Conservation (phyloP, 2,888 invertebrate genomes). For the Lutraria lutraria region DNA sequence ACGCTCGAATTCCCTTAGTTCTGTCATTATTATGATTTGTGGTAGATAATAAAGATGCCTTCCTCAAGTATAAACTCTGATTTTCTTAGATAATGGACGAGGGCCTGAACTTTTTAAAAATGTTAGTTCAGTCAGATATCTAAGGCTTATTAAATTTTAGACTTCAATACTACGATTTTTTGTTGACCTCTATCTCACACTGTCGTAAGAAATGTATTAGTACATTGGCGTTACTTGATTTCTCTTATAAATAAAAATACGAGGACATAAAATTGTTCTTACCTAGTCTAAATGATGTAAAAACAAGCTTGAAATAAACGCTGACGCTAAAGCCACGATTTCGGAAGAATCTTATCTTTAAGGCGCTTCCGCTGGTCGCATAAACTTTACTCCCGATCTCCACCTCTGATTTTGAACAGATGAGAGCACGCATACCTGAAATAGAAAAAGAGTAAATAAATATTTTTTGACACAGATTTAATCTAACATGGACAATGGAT, state of each 20-base stretch:
- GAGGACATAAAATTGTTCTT: not conserved
- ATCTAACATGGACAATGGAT: no score
- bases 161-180: no score
- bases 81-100: not conserved
- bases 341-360: conserved; percentile 61
- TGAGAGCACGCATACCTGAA: conserved; percentile 57
- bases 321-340: conserved; percentile 58
- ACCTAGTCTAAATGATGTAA: conserved; percentile 62
- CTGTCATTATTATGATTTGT: conserved; percentile 16
- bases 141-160: not conserved
- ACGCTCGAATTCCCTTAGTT: not conserved
- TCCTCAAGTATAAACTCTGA: not conserved
- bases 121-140: not conserved
- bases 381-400: conserved; percentile 54
- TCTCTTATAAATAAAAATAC: no score
- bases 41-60: not conserved
- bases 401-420: conserved; percentile 55
- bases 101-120: not conserved
- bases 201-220: no score
- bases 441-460: not conserved
- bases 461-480: no score
- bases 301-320: conserved; percentile 54
- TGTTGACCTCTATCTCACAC: no score
- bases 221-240: no score
- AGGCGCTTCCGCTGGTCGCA: conserved; percentile 55